A percentile compares a stretch with the other conserved stretches of the same genome.
phyloP scores from a whole-genome alignment of 2,888 invertebrate species.

The Aspidiotus destructor region DNA sequence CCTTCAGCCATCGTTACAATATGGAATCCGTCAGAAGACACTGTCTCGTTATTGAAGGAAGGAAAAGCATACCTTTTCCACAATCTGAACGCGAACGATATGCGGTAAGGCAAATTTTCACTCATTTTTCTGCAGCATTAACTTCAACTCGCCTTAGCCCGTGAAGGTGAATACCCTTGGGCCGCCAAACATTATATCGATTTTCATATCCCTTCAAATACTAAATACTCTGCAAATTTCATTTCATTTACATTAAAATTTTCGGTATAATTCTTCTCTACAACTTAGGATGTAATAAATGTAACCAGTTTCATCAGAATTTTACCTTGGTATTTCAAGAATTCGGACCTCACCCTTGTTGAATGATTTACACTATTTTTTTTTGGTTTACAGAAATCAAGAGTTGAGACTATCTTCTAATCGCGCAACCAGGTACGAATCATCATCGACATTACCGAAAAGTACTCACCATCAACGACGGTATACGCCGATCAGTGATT shows the following conservation, averaged over 20 bases:
- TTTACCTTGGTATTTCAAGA: too few species aligned
- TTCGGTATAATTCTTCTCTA: too few species aligned
- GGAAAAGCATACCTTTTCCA: constrained; percentile 47
- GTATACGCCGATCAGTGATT: neutral
- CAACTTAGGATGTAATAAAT: too few species aligned
- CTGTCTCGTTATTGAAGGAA: constrained; percentile 52
- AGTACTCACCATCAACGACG: neutral
- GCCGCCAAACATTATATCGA: too few species aligned
- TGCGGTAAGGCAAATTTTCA: constrained; percentile 20
- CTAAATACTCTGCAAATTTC: too few species aligned
- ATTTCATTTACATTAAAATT: too few species aligned
- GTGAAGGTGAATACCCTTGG: too few species aligned
- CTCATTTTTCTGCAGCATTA: neutral
- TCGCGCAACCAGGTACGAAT: constrained; percentile 27
- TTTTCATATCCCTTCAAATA: too few species aligned
- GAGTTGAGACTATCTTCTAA: constrained; percentile 31
- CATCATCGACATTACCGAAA: neutral
- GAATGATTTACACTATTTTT: too few species aligned
- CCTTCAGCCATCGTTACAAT: constrained; percentile 50
- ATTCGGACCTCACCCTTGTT: too few species aligned
- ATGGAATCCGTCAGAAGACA: constrained; percentile 59
- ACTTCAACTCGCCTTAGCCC: too few species aligned
- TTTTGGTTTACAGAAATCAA: constrained; percentile 28
- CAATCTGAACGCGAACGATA: constrained; percentile 35
- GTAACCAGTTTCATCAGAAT: too few species aligned